Evolutionary conservation across 2,888 invertebrate species (phyloP).

Genomic region (Physocephala rufipes): DNA sequence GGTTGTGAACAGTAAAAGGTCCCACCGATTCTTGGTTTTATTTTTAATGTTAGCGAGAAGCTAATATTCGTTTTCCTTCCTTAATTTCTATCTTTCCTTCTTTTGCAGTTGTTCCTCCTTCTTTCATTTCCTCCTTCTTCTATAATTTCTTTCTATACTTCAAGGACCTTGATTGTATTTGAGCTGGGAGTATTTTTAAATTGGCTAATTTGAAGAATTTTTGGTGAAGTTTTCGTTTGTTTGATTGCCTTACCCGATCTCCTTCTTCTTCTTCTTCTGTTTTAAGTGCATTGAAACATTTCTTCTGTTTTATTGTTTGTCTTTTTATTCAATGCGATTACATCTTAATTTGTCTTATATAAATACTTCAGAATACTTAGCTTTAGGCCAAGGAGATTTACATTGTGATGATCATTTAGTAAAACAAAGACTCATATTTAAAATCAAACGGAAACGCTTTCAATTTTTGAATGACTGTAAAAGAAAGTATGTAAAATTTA

Average conservation of each 20-base stretch:
- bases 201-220: slow-evolving; percentile 29
- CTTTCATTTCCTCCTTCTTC: slow-evolving; percentile 16
- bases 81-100: background rate
- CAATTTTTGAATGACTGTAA: too few species aligned
- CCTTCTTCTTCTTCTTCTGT: slow-evolving; percentile 8
- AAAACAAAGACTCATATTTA: too few species aligned
- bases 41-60: slow-evolving; percentile 12
- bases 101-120: slow-evolving; percentile 7
- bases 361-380: slow-evolving; percentile 5
- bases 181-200: slow-evolving; percentile 21
- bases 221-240: background rate
- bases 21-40: background rate
- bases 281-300: slow-evolving; percentile 34
- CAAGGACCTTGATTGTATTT: slow-evolving; percentile 14
- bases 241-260: background rate
- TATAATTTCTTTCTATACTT: too few species aligned
- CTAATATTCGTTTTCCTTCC: background rate
- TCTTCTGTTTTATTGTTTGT: slow-evolving; percentile 32
- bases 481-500: too few species aligned
- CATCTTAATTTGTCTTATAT: slow-evolving; percentile 33
- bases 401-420: too few species aligned
- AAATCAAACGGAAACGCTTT: too few species aligned
- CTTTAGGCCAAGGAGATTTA: too few species aligned
- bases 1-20: background rate
- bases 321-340: slow-evolving; percentile 29